Conservation (phyloP, 2,888 invertebrate species). For the Dasypolia templi region DNA sequence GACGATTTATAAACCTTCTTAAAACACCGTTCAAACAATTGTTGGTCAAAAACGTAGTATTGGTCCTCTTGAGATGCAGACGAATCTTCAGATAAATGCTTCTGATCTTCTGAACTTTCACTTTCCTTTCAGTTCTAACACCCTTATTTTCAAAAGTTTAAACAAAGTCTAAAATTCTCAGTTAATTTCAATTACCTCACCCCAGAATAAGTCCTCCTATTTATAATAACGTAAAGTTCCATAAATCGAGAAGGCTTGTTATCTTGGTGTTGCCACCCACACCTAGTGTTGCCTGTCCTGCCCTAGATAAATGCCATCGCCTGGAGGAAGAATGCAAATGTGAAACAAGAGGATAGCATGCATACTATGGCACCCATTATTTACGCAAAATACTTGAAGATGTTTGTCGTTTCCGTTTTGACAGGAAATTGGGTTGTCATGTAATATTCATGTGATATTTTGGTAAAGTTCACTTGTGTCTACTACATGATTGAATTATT, state of each 20-base stretch:
- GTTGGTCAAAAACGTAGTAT: too few relatives aligned
- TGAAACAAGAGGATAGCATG: constrained; percentile 29
- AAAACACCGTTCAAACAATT: too few relatives aligned
- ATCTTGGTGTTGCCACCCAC: constrained; percentile 68
- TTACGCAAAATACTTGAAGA: constrained; percentile 46
- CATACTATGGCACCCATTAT: constrained; percentile 22
- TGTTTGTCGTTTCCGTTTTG: constrained; percentile 40
- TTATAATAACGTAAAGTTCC: constrained; percentile 52
- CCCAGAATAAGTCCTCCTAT: constrained; percentile 56
- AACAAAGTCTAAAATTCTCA: background rate
- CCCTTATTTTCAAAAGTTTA: too few relatives aligned
- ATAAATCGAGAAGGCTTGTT: constrained; percentile 68
- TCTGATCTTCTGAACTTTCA: background rate
- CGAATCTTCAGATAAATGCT: background rate
- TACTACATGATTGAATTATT: background rate
- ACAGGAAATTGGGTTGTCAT: constrained; percentile 47
- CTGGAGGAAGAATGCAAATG: constrained; percentile 54
- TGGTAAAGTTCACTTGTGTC: constrained; percentile 4
- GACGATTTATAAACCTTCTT: background rate
- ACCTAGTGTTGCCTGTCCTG: constrained; percentile 50
- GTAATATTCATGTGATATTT: constrained; percentile 28
- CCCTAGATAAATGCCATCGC: constrained; percentile 57
- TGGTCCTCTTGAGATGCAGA: background rate
- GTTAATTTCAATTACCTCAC: constrained; percentile 27
- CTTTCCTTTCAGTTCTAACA: too few relatives aligned